Evolutionary conservation across 2,113 vertebrate species (phyloP), one percentile per base, ranked within the genome.

Genomic region (Lontra canadensis): DNA sequence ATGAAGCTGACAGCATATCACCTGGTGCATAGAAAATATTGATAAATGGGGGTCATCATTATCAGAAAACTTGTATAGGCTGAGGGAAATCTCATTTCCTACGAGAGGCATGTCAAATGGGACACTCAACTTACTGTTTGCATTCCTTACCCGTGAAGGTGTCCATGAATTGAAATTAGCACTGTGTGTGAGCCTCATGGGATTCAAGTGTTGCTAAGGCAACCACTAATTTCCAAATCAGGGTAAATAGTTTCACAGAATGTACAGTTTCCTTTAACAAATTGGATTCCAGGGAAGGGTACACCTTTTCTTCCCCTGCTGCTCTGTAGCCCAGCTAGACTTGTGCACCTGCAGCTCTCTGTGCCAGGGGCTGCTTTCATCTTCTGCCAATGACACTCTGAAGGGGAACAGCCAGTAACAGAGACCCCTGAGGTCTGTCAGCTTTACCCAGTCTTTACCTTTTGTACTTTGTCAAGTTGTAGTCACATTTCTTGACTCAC

Each of bases 211-310:
- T 98, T 99, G 98, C 98, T 98, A 99, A 98, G 98, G 97, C 98
- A 99, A 98, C 98, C 96, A 96, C 96, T 99, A 98, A 99, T 98
- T 98, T 98, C 96, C 85, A 98, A 98, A 96, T 97, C 90, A 96
- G 98, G 97, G 97, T 98, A 98, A 98, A 98, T 96, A 98, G 93
- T 98, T 98, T 97, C 92, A 95, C 95, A 98, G 97, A 98, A 94
- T 97, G 84, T 98, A 98, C 94, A 98, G 95, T 98, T 98, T 98
- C 93, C 97, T 98, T 98, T 97, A 98, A 97, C 97, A 90, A 98
- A 97, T 97, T 98, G 97, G 95, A 97, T 97, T 98, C 97, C 61
- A 82, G 94, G 39, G 69, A 97, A 98, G 95, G 98, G 44, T 87
- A 78, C 76, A 97, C 92, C 96, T 98, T 98, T 97, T 95, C 96